phyloP scores from a whole-genome alignment of 2,797 vertebrate species.

The Hyperoplus lanceolatus region DNA sequence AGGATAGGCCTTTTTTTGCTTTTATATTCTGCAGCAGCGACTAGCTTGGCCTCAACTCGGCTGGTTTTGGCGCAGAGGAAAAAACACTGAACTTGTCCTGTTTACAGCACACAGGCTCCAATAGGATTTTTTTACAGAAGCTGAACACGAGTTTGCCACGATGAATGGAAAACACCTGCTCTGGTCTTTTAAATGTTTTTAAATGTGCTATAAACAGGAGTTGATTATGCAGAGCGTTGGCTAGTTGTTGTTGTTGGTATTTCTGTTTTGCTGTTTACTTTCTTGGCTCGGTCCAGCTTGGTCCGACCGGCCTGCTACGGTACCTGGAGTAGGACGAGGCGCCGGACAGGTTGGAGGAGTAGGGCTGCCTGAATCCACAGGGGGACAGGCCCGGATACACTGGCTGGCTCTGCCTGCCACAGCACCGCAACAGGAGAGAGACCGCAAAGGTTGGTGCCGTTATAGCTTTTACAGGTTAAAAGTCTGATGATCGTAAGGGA shows the following conservation, averaged over 20 bases:
- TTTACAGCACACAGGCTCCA: constrained; percentile 66
- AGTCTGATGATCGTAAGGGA: background rate
- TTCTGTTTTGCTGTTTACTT: background rate
- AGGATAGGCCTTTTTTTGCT: too few relatives aligned
- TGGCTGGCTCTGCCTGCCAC: constrained; percentile 97
- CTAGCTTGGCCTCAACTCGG: constrained; percentile 24
- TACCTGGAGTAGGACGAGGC: constrained; percentile 98
- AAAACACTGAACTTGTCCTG: constrained; percentile 53
- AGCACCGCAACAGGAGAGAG: constrained; percentile 73
- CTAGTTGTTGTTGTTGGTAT: background rate
- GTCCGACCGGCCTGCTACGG: constrained; percentile 83
- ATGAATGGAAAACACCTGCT: constrained; percentile 42
- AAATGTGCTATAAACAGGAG: constrained; percentile 69
- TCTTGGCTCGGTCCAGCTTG: constrained; percentile 20
- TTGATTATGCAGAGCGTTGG: constrained; percentile 45
- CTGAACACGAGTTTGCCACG: constrained; percentile 13
- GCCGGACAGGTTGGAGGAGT: constrained; percentile 91
- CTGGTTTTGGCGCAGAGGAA: constrained; percentile 13
- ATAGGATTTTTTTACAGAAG: constrained; percentile 17
- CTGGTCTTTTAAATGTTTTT: constrained; percentile 6
- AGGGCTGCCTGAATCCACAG: constrained; percentile 98
- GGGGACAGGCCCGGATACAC: constrained; percentile 94
- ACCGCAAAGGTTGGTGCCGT: constrained; percentile 62
- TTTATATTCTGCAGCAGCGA: constrained; percentile 50
- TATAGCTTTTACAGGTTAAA: constrained; percentile 46